phyloP scores from a whole-genome alignment of 2,113 vertebrate genomes.

The Meleagris gallopavo region DNA sequence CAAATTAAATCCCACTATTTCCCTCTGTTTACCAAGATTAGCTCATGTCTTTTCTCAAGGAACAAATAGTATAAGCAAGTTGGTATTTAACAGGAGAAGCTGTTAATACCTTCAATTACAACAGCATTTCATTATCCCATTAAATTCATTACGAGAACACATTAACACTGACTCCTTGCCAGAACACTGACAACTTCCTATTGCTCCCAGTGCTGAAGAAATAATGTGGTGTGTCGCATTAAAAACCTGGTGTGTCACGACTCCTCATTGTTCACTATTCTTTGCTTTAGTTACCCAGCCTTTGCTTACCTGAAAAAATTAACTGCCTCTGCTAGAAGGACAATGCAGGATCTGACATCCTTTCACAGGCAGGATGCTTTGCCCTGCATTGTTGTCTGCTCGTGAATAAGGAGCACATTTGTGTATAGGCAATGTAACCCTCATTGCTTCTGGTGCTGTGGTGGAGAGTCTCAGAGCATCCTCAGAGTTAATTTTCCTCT shows the following conservation, averaged over 20 bases:
- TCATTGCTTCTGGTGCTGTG: background rate
- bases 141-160: conserved; percentile 23
- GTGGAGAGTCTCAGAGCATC: background rate
- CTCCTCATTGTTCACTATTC: background rate
- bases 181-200: conserved; percentile 21
- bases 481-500: background rate
- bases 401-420: background rate
- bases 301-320: background rate
- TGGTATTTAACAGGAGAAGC: conserved; percentile 59
- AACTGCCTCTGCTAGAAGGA: background rate
- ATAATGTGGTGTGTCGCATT: background rate
- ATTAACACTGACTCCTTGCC: conserved; percentile 39
- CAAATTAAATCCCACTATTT: background rate
- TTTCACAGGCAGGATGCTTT: background rate
- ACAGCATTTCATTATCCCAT: conserved; percentile 63
- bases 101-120: conserved; percentile 66
- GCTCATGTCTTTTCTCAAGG: conserved; percentile 23
- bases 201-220: background rate
- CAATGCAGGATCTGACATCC: background rate
- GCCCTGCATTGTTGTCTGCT: background rate
- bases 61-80: conserved; percentile 19
- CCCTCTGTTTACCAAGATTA: conserved; percentile 56
- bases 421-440: background rate
- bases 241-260: background rate
- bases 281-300: background rate